Conservation (phyloP, 2,797 vertebrate genomes). For the Dromococcyx pavoninus region DNA sequence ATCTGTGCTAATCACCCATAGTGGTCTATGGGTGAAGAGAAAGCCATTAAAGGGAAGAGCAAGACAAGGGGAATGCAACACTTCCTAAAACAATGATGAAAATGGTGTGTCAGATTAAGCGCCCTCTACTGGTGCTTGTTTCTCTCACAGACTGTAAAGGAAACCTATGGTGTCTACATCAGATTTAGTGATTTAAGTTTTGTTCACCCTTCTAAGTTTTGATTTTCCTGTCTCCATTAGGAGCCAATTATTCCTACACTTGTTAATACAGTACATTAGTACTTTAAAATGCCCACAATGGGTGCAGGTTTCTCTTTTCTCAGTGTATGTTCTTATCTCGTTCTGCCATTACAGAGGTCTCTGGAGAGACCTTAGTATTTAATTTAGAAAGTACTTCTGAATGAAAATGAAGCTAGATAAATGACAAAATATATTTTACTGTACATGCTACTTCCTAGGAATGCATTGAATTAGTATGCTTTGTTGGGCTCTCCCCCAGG, state of each 20-base stretch:
- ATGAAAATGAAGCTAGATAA: constrained; percentile 20
- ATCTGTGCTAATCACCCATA: not conserved
- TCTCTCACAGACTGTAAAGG: not conserved
- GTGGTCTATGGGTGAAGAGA: not conserved
- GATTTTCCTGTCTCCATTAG: not conserved
- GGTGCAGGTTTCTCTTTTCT: not conserved
- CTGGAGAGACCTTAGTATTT: not conserved
- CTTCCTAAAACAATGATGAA: not conserved
- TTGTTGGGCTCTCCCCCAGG: constrained; percentile 22
- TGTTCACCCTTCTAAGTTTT: not conserved
- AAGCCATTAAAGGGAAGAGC: rapidly evolving
- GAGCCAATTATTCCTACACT: not conserved
- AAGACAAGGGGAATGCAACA: not conserved
- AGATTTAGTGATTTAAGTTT: not conserved
- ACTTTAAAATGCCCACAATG: not conserved
- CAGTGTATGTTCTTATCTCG: not conserved
- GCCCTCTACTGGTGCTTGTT: not conserved
- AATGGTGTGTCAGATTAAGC: not conserved
- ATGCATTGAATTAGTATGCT: constrained; percentile 21
- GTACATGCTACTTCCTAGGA: not conserved
- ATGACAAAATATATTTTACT: constrained; percentile 35
- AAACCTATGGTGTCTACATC: not conserved
- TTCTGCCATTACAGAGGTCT: not conserved
- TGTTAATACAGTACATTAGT: not conserved
- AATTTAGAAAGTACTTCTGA: constrained; percentile 20